These are phyloP conservation scores for Cerastis rubricosa DNA, from an alignment of 2,888 invertebrate species.

Conservation along the genomic window DNA sequence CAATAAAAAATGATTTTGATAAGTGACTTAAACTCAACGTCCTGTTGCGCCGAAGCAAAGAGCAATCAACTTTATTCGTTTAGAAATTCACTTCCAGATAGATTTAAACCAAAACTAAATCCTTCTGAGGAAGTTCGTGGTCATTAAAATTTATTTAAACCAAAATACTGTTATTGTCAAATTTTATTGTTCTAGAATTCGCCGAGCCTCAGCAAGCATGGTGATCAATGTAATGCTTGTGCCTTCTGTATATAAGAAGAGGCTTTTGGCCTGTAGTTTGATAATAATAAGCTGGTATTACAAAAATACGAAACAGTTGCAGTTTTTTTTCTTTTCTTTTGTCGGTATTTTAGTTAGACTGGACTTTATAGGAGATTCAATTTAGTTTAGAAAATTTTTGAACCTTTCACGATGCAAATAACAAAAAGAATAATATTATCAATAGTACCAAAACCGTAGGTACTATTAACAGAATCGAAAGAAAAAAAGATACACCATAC, in stretches of 20 bases:
- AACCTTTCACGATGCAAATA: slow-evolving; percentile 28
- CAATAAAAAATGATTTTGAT: background rate
- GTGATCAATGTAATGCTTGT: background rate
- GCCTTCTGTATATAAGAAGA: background rate
- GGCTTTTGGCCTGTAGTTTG: background rate
- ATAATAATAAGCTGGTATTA: background rate
- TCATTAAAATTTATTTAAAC: background rate
- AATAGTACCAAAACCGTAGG: background rate
- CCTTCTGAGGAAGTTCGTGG: background rate
- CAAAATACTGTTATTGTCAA: background rate
- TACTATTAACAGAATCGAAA: background rate
- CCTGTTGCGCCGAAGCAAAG: background rate
- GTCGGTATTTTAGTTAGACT: background rate
- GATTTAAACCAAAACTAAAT: background rate
- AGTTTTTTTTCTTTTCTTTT: background rate
- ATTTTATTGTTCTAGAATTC: background rate
- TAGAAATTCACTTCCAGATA: background rate
- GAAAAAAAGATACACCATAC: slow-evolving; percentile 14
- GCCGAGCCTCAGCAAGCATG: background rate
- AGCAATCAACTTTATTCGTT: background rate
- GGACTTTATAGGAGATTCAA: background rate
- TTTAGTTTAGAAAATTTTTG: background rate
- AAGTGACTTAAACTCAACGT: background rate
- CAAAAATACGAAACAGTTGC: background rate
- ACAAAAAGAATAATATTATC: background rate